Evolutionary conservation across 2,797 vertebrate genomes (phyloP).

Genomic region (Enteromius viviparus): DNA sequence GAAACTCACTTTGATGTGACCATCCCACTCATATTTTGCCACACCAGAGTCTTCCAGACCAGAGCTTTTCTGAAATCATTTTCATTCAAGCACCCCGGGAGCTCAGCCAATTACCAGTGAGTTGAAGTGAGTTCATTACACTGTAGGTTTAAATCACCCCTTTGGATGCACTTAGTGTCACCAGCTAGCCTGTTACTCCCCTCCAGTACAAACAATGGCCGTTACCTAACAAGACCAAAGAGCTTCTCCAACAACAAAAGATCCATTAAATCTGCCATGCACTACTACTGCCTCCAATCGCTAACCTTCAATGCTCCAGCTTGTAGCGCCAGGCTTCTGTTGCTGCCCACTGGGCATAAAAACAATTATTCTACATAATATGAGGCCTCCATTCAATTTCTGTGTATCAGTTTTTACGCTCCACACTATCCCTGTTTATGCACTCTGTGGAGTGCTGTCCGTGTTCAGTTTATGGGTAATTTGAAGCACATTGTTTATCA

Average conservation of each 20-base stretch:
- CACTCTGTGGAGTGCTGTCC: neutral
- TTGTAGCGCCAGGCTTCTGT: constrained; percentile 6
- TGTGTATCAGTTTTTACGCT: constrained; percentile 33
- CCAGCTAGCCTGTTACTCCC: constrained; percentile 61
- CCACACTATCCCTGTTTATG: constrained; percentile 14
- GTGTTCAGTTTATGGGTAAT: constrained; percentile 8
- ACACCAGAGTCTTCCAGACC: constrained; percentile 27
- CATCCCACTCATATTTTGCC: constrained; percentile 31
- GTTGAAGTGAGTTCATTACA: constrained; percentile 58
- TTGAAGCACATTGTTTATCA: constrained; percentile 18
- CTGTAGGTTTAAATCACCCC: constrained; percentile 55
- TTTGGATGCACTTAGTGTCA: constrained; percentile 58
- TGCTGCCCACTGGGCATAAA: constrained; percentile 44
- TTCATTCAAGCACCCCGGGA: constrained; percentile 47
- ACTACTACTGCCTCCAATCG: constrained; percentile 58
- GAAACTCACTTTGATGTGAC: constrained; percentile 34
- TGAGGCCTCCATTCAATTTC: constrained; percentile 39
- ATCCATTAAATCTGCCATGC: constrained; percentile 67
- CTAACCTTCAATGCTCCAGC: constrained; percentile 19
- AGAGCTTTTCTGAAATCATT: constrained; percentile 40
- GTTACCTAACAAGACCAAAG: constrained; percentile 60
- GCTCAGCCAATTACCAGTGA: constrained; percentile 61
- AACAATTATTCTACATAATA: constrained; percentile 47
- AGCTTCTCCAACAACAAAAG: constrained; percentile 65
- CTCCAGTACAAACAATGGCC: constrained; percentile 62